These are phyloP conservation scores for Archips xylosteana DNA, from an alignment of 2,888 invertebrate genomes.

Conservation along the genomic window DNA sequence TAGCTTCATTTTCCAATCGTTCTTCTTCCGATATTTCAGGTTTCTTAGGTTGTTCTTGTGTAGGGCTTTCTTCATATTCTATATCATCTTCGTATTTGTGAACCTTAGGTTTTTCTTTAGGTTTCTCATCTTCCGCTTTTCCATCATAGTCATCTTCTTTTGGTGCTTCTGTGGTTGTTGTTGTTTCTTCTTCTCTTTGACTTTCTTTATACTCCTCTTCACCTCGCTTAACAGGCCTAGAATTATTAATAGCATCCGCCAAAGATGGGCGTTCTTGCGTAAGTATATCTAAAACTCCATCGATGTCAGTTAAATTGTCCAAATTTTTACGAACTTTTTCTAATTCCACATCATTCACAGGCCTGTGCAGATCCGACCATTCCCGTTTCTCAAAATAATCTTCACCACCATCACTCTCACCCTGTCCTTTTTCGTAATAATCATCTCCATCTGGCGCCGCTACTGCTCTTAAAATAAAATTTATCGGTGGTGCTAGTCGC, in stretches of 20 bases:
- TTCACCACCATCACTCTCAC: constrained; percentile 64
- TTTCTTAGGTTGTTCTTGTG: constrained; percentile 31
- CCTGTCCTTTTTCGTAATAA: constrained; percentile 68
- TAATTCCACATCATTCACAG: constrained; percentile 47
- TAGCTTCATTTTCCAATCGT: constrained; percentile 67
- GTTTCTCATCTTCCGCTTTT: constrained; percentile 34
- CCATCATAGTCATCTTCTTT: constrained; percentile 40
- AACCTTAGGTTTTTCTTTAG: constrained; percentile 22
- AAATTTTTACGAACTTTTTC: constrained; percentile 51
- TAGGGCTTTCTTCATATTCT: constrained; percentile 20
- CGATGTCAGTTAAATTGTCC: constrained; percentile 66
- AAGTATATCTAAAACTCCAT: constrained; percentile 71
- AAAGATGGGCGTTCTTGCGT: constrained; percentile 53
- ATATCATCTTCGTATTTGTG: constrained; percentile 39
- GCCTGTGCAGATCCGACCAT: constrained; percentile 69
- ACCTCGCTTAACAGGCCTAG: constrained; percentile 35
- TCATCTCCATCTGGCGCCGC: constrained; percentile 70
- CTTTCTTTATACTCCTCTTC: constrained; percentile 37
- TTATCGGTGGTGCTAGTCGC: constrained; percentile 70
- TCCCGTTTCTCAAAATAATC: constrained; percentile 77
- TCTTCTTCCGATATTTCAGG: constrained; percentile 54
- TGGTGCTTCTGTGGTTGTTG: constrained; percentile 19
- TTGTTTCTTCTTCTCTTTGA: constrained; percentile 26
- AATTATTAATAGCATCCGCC: constrained; percentile 50
- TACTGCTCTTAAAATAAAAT: constrained; percentile 67